phyloP scores from a whole-genome alignment of 2,113 vertebrate genomes.

The Oreotrochilus melanogaster region DNA sequence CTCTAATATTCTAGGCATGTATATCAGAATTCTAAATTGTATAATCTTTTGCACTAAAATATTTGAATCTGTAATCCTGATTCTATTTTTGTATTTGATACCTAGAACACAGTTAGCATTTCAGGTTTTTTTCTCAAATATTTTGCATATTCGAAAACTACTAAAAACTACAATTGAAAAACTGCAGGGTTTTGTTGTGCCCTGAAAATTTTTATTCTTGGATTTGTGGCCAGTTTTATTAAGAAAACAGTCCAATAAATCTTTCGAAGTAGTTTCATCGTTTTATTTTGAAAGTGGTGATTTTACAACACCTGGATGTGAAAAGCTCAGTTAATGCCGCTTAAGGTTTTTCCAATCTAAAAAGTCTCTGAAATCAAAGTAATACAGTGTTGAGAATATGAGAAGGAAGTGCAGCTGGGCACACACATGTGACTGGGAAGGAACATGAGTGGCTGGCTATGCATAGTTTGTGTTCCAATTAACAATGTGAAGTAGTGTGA shows the following conservation, averaged over 20 bases:
- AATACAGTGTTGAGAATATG: neutral
- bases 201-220: neutral
- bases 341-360: neutral
- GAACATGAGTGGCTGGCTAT: neutral
- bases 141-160: neutral
- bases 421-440: fast-evolving
- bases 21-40: neutral
- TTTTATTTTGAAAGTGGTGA: neutral
- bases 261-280: neutral
- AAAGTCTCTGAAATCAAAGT: neutral
- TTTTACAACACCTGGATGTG: neutral
- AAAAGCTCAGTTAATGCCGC: neutral
- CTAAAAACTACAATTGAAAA: neutral
- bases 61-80: neutral
- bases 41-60: neutral
- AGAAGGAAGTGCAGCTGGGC: neutral
- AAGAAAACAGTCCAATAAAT: neutral
- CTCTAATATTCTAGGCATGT: neutral
- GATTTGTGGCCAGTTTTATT: neutral
- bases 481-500: neutral
- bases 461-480: neutral
- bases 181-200: neutral
- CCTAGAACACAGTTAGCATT: neutral
- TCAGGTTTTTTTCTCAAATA: neutral
- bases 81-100: neutral